Base-by-base conservation (phyloP, 2,113 vertebrate species). In the Pelvicachromis taeniatus region DNA sequence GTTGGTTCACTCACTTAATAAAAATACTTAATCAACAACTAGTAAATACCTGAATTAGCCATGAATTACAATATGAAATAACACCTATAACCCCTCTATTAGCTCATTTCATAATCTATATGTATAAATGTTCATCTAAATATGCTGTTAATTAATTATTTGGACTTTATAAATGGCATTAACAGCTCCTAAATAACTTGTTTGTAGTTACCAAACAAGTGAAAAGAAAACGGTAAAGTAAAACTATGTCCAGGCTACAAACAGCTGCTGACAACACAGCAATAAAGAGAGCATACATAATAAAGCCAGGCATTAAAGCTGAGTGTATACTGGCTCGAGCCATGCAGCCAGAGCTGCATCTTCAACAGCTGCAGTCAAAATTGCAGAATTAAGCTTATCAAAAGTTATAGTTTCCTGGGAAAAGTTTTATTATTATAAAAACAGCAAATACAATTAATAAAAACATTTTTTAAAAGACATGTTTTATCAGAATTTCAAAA, bases 221-320 rank as follows among this genome's bases (percentile, higher is more conserved):
- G 4, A 29, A 16, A 9, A 58, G 55, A 31, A 31, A 0, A 58
- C 13, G 0, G 0, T 58, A 31, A 29, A 58, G 55, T 29, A 16
- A 58, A 29, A 58, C 4, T 58, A 0, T 5, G 55, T 58, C 0
- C 55, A 58, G 55, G 55, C 26, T 58, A 26, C 55, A 17, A 58
- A 58, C 55, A 58, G 26, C 55, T 58, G 55, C 26, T 58, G 55
- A 58, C 17, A 58, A 29, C 23, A 29, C 7, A 29, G 54, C 13
- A 0, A 56, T 56, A 23, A 56, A 56, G 23, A 1, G 23, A 56
- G 23, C 54, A 16, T 1, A 8, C 55, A 10, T 11, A 29, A 61
- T 61, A 11, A 19, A 26, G 26, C 26, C 26, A 26, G 26, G 26
- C 26, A 2, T 26, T 26, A 26, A 26, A 61, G 16, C 2, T 19